A percentile compares a stretch with the other conserved stretches of the same genome.
Evolutionary conservation across 2,888 invertebrate species (phyloP).

Genomic region (Adelognathus sp.): DNA sequence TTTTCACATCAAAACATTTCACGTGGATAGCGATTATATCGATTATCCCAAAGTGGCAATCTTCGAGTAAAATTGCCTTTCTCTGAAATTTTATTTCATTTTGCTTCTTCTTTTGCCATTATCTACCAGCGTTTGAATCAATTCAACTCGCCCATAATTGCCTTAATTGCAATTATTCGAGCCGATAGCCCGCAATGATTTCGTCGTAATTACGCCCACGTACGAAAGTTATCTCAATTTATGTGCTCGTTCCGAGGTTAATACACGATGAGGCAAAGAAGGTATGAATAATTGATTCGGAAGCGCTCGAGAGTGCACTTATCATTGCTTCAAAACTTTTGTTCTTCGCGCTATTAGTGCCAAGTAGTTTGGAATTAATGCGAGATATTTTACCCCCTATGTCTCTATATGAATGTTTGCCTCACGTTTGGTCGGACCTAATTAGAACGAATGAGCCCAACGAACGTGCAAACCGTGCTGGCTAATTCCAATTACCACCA

Average conservation of each 20-base stretch:
- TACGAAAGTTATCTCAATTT: background rate
- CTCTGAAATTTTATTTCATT: no score
- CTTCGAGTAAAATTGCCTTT: no score
- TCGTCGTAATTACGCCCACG: background rate
- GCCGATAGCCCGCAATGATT: background rate
- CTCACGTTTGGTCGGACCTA: constrained; percentile 27
- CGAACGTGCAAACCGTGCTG: constrained; percentile 7
- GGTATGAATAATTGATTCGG: constrained; percentile 17
- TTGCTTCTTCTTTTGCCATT: no score
- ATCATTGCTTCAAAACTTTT: background rate
- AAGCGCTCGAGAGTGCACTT: background rate
- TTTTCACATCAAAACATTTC: no score
- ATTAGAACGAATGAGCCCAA: constrained; percentile 48
- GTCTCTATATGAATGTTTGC: background rate
- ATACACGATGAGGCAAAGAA: background rate
- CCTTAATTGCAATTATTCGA: background rate
- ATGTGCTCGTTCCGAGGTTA: background rate
- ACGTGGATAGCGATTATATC: no score
- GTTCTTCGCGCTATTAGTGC: constrained; percentile 12
- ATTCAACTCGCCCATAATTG: background rate
- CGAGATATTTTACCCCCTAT: background rate
- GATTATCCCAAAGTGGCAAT: no score
- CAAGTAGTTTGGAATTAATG: constrained; percentile 21
- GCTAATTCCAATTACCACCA: constrained; percentile 45
- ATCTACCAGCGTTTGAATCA: no score